Conservation (phyloP, 2,888 invertebrate genomes). For the Suillia variegata region DNA sequence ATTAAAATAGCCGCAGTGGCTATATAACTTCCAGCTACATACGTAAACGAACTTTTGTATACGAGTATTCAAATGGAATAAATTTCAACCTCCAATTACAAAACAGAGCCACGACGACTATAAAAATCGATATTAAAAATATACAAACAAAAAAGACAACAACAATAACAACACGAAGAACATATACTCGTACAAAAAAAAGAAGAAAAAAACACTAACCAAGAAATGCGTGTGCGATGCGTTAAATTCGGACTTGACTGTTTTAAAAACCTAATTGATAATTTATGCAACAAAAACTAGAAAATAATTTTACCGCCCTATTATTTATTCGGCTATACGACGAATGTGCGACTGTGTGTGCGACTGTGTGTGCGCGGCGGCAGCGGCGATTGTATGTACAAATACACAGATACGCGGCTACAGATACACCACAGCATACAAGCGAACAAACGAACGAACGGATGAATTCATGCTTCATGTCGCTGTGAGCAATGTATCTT, state of each 20-base stretch:
- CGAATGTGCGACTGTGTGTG: neutral
- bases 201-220: too few relatives aligned
- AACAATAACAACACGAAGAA: too few relatives aligned
- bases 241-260: too few relatives aligned
- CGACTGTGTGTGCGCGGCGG: neutral
- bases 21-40: too few relatives aligned
- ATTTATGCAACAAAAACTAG: slow-evolving; percentile 53
- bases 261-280: slow-evolving; percentile 54
- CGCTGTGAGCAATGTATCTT: slow-evolving; percentile 11
- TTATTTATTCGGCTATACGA: slow-evolving; percentile 40
- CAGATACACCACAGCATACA: neutral
- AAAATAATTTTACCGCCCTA: slow-evolving; percentile 45
- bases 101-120: too few relatives aligned
- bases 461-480: slow-evolving; percentile 16
- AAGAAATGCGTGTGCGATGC: neutral
- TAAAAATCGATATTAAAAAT: too few relatives aligned
- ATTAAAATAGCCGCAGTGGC: too few relatives aligned
- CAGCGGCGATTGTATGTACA: neutral
- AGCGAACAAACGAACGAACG: neutral
- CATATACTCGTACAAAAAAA: too few relatives aligned
- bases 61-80: too few relatives aligned
- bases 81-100: too few relatives aligned
- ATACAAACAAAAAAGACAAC: too few relatives aligned
- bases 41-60: too few relatives aligned
- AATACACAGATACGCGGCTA: slow-evolving; percentile 7